Evolutionary conservation across 2,888 invertebrate species (phyloP).

Genomic region (Nasonia oneida): DNA sequence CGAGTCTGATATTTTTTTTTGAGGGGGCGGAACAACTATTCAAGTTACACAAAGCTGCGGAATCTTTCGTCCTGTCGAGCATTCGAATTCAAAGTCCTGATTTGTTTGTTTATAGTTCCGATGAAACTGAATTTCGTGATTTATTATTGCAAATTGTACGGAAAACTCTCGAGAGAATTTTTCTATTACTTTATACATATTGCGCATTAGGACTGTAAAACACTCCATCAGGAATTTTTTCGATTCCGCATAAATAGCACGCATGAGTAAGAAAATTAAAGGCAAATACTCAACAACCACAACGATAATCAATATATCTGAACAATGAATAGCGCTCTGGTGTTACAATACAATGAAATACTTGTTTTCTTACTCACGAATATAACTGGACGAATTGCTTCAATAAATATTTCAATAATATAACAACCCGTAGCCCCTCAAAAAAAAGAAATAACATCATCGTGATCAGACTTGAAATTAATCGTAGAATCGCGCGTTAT

Average conservation of each 20-base stretch:
- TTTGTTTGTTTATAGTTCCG: not conserved
- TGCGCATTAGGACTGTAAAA: not conserved
- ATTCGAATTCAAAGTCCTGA: not conserved
- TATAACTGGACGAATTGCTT: not conserved
- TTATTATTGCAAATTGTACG: not conserved
- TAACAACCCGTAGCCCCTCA: conserved; percentile 1
- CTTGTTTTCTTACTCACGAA: not conserved
- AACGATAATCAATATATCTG: not conserved
- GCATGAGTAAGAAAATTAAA: conserved; percentile 13
- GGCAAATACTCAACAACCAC: not conserved
- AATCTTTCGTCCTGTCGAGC: not conserved
- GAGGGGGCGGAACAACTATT: not conserved
- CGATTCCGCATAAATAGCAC: not conserved
- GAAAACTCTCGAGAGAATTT: not conserved
- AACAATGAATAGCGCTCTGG: not conserved
- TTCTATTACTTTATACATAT: not conserved
- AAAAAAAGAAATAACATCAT: not conserved
- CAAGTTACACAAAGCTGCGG: not conserved
- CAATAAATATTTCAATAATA: not conserved
- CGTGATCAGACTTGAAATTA: conserved; percentile 34
- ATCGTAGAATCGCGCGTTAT: not conserved
- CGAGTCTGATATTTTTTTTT: conserved; percentile 21
- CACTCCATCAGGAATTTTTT: not conserved
- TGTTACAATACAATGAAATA: conserved; percentile 4
- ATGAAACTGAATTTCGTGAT: not conserved